Base-by-base conservation (phyloP, 2,113 vertebrate species). In the Rissa tridactyla region DNA sequence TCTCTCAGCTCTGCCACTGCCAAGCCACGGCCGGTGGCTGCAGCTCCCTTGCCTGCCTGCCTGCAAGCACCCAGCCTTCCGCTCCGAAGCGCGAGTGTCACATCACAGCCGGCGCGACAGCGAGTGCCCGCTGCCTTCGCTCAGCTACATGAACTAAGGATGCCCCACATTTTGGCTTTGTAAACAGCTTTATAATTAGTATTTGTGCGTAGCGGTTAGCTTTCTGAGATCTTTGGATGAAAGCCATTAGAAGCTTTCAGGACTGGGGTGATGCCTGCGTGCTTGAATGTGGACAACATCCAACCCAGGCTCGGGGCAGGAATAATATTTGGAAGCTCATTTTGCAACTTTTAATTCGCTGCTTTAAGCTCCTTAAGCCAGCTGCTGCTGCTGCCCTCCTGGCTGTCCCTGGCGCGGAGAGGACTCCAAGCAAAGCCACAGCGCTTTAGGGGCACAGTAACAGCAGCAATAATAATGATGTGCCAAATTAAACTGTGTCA, bases 361-460 rank as follows among this genome's bases (percentile, higher is more conserved):
- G 8, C 23, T 85, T 76, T 64, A 68, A 72, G 13, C 32, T 87
- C 60, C 54, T 66, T 55, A 79, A 55, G 10, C 0, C 34, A 68
- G 19, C 15, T 54, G 30, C 58, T 18, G 21, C 52, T n/a, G 18
- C 40, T 42, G 60, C 38, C 8, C 11, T 72, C 18, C 40, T 40
- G 58, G 66, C 49, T 0, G 0, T 44, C 29, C 4, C 9, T 49
- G 26, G 23, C n/a, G 26, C 0, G 0, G 10, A 27, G 14, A 46
- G 26, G 42, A 36, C n/a, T 75, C 44, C 47, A 47, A 44, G 49
- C 44, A 60, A 11, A 1, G 1, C 82, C 15, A 5, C 3, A 2
- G 38, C 5, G 9, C 23, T 46, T 30, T 36, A 27, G 62, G 44
- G 23, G 20, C 54, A 61, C 66, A 4, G 26, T 15, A 57, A 79